A percentile compares a stretch with the other conserved stretches of the same genome.
Conservation (phyloP, 2,888 invertebrate species). For the Troides helena region DNA sequence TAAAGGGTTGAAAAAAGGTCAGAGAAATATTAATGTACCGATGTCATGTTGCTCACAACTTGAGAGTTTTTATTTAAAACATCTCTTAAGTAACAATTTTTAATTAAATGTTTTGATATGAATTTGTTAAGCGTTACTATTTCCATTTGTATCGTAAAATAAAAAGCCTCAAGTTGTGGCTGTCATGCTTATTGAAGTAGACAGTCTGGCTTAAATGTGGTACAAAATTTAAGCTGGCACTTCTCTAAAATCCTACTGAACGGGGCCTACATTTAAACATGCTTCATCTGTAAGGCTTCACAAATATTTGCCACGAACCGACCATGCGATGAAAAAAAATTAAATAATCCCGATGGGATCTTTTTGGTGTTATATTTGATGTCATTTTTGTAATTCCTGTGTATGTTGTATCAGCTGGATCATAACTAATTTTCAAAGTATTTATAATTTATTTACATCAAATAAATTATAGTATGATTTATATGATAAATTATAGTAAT, state of each 20-base stretch:
- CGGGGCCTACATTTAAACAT: slow-evolving; percentile 51
- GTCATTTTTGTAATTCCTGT: slow-evolving; percentile 27
- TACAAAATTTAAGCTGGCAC: slow-evolving; percentile 58
- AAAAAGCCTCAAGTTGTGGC: slow-evolving; percentile 30
- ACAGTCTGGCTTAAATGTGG: slow-evolving; percentile 58
- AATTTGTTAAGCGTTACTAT: background rate
- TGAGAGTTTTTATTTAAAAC: slow-evolving; percentile 46
- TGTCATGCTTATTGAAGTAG: slow-evolving; percentile 61
- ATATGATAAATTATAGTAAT: too few species aligned
- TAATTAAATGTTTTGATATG: background rate
- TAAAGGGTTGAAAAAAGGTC: slow-evolving; percentile 66
- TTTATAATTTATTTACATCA: too few species aligned
- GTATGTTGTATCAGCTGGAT: slow-evolving; percentile 22
- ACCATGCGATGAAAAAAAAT: slow-evolving; percentile 25
- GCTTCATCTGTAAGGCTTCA: slow-evolving; percentile 55
- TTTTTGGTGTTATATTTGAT: slow-evolving; percentile 22
- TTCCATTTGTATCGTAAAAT: background rate
- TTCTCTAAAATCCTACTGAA: slow-evolving; percentile 54
- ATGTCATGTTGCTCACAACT: slow-evolving; percentile 57
- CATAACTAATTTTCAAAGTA: background rate
- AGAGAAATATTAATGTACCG: slow-evolving; percentile 59
- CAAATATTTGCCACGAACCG: slow-evolving; percentile 42
- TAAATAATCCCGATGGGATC: slow-evolving; percentile 25
- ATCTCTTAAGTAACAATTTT: too few species aligned
- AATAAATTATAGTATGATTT: too few species aligned